These are phyloP conservation scores for Cryptus armator DNA, from an alignment of 2,888 invertebrate species.

Conservation along the genomic window DNA sequence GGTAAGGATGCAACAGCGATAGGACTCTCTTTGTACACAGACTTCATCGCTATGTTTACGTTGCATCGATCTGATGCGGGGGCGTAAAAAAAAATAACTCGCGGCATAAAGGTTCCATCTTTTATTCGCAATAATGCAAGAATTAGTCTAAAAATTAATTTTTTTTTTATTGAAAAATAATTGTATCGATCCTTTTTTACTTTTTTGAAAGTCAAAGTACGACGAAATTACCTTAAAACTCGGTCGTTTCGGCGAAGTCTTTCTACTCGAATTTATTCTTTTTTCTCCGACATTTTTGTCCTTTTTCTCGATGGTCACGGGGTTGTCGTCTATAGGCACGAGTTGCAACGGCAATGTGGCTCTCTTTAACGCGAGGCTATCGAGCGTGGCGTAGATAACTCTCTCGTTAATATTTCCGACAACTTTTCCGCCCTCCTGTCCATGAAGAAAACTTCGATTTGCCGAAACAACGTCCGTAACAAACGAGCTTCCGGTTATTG, in stretches of 20 bases:
- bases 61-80: not conserved
- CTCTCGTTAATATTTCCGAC: slow-evolving; percentile 65
- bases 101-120: no score
- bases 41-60: not conserved
- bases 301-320: slow-evolving; percentile 49
- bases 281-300: slow-evolving; percentile 58
- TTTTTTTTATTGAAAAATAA: no score
- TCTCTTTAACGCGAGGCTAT: slow-evolving; percentile 80
- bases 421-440: slow-evolving; percentile 19
- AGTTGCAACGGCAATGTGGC: slow-evolving; percentile 79
- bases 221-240: slow-evolving; percentile 72
- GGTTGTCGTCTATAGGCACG: slow-evolving; percentile 75
- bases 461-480: slow-evolving; percentile 12
- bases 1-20: not conserved
- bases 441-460: slow-evolving; percentile 64
- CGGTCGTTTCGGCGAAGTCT: slow-evolving; percentile 69
- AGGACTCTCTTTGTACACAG: not conserved
- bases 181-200: no score
- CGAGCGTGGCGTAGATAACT: slow-evolving; percentile 79
- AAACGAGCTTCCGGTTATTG: slow-evolving; percentile 50
- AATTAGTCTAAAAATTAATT: no score
- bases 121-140: no score
- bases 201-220: no score
- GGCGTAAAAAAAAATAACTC: not conserved
- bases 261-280: slow-evolving; percentile 53